Conservation (phyloP, 2,888 invertebrate genomes). For the Orthonychiurus folsomi region DNA sequence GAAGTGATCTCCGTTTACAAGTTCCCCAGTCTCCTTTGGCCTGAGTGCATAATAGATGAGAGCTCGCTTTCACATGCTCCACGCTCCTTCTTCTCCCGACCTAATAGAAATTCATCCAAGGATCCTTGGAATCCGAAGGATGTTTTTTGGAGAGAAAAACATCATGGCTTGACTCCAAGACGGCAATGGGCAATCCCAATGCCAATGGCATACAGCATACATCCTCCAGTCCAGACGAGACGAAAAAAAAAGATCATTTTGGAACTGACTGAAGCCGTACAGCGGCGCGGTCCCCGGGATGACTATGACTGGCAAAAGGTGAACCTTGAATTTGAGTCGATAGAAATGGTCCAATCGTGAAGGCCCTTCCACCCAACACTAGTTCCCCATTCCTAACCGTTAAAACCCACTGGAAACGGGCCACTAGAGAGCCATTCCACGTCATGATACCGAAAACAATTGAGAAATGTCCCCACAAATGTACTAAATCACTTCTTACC, state of each 20-base stretch:
- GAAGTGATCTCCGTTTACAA: slow-evolving; percentile 11
- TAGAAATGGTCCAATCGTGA: too few relatives aligned
- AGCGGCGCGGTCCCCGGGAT: slow-evolving; percentile 9
- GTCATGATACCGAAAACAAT: slow-evolving; percentile 39
- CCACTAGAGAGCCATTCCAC: slow-evolving; percentile 37
- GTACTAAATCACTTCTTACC: slow-evolving; percentile 29
- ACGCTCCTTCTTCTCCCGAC: background rate
- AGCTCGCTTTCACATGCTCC: slow-evolving; percentile 1
- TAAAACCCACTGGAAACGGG: slow-evolving; percentile 30
- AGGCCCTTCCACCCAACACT: too few relatives aligned
- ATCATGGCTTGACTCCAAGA: background rate
- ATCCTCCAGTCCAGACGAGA: too few relatives aligned
- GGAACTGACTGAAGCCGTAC: too few relatives aligned
- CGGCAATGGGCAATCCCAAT: background rate
- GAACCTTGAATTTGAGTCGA: too few relatives aligned
- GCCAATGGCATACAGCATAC: background rate
- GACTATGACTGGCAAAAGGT: too few relatives aligned
- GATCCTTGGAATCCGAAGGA: too few relatives aligned
- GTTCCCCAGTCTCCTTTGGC: slow-evolving; percentile 3
- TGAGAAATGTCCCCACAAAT: slow-evolving; percentile 39
- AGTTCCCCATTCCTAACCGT: slow-evolving; percentile 19
- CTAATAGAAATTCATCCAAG: slow-evolving; percentile 7
- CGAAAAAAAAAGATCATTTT: slow-evolving; percentile 1
- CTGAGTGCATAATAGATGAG: slow-evolving; percentile 19
- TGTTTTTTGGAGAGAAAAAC: slow-evolving; percentile 6